Conservation (phyloP, 2,888 invertebrate genomes). For the Polyploca ridens region DNA sequence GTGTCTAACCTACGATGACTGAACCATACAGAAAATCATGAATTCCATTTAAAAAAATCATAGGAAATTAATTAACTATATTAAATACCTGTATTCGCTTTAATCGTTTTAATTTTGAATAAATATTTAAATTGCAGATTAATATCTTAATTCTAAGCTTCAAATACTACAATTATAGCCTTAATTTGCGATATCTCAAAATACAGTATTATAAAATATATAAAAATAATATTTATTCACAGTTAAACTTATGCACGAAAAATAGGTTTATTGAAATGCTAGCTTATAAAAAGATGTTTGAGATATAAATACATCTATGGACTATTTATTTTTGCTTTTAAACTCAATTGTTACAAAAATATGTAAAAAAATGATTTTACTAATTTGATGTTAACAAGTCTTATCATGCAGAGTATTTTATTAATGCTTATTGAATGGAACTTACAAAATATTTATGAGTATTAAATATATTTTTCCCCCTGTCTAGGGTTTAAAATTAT, state of each 20-base stretch:
- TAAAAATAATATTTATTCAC: conserved; percentile 30
- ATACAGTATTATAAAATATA: conserved; percentile 20
- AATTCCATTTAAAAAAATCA: background rate
- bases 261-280: conserved; percentile 3
- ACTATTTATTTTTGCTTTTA: background rate
- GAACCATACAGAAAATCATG: background rate
- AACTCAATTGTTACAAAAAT: too few species aligned
- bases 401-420: background rate
- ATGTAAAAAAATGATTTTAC: too few species aligned
- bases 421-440: too few species aligned
- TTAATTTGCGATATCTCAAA: conserved; percentile 8
- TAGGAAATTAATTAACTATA: background rate
- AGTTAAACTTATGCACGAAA: conserved; percentile 13
- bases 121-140: conserved; percentile 6
- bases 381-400: background rate
- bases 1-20: background rate
- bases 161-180: conserved; percentile 4
- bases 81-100: background rate
- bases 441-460: too few species aligned
- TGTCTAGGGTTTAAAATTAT: background rate
- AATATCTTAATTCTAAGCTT: conserved; percentile 2
- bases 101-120: background rate
- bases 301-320: background rate
- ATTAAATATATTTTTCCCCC: too few species aligned
- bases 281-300: background rate